These are phyloP conservation scores for Lapara coniferarum DNA, from an alignment of 2,888 invertebrate species.

Conservation along the genomic window DNA sequence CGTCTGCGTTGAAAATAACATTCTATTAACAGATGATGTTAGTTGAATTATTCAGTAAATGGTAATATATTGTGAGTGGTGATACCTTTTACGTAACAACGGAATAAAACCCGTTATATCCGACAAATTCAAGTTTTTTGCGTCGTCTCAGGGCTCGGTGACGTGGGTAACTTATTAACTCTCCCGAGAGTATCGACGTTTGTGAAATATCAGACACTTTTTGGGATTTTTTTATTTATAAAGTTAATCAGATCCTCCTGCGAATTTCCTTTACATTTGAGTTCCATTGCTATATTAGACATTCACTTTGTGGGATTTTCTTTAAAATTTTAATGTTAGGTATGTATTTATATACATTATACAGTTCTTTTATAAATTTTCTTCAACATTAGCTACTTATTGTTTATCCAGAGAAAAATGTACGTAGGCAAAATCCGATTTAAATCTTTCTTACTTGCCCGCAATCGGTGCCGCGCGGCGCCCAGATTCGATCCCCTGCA, in stretches of 20 bases:
- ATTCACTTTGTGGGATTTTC: conserved; percentile 15
- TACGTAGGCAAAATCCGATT: conserved; percentile 60
- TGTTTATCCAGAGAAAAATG: conserved; percentile 38
- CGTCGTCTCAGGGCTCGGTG: conserved; percentile 52
- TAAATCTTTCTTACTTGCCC: conserved; percentile 69
- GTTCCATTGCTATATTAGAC: conserved; percentile 72
- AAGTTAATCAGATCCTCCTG: conserved; percentile 73
- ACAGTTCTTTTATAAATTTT: conserved; percentile 26
- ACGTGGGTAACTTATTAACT: conserved; percentile 66
- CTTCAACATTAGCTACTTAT: conserved; percentile 30
- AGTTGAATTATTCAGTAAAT: too few relatives aligned
- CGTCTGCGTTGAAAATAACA: too few relatives aligned
- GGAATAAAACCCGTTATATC: conserved; percentile 19
- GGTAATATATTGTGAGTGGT: too few relatives aligned
- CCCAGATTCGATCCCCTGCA: conserved; percentile 69
- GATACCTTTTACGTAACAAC: not conserved
- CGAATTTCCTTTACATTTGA: conserved; percentile 62
- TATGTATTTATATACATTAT: not conserved
- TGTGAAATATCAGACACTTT: conserved; percentile 66
- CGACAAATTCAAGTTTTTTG: conserved; percentile 55
- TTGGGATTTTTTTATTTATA: conserved; percentile 67
- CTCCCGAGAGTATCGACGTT: conserved; percentile 66
- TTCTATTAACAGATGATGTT: too few relatives aligned
- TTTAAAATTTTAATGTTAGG: not conserved
- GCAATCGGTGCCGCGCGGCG: conserved; percentile 71